Base-by-base conservation (phyloP, 2,113 vertebrate genomes). In the Macaca nemestrina region DNA sequence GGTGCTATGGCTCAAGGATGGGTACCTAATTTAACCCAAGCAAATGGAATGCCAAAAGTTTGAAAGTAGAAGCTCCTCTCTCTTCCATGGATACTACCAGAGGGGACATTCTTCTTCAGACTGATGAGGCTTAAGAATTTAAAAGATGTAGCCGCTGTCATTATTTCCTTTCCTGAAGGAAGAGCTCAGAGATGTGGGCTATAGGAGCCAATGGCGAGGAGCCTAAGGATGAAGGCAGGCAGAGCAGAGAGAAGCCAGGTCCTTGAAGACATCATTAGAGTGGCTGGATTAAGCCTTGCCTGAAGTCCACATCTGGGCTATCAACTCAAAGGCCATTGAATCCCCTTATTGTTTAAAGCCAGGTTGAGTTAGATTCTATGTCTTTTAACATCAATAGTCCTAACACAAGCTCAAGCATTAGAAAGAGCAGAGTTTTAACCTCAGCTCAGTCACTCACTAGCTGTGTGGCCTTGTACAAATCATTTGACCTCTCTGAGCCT, bases 371-470 rank as follows among this genome's bases (percentile, higher is more conserved):
- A 67, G 20, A 30, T 20, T 82, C 59, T 40, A 13, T 30, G 32
- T 73, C 61, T 87, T 78, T 57, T 85, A 73, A 82, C 50, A 22
- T 35, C 16, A 38, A 12, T 38, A 57, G 61, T 70, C 30, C 70
- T 48, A 30, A 59, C 23, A 67, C 22, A 80, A 40, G 10, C 45
- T 48, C 32, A 61, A 67, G 32, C 32, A 38, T 83, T 45, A 75
- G 35, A 85, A 57, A 52, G n/a, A 61, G 90, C 72, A 70, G 79
- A 59, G 45, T 32, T 35, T 88, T 61, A 83, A 38, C 89, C 43
- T 81, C n/a, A 86, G 35, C 50, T 73, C 45, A 59, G 57, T 52
- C 48, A 50, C 78, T 82, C 30, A 59, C 32, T 57, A 57, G 38
- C 61, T 40, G 5, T 57, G 45, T 70, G 88, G 70, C 20, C 52